These are phyloP conservation scores for Cairina moschata DNA, from an alignment of 2,113 vertebrate species.

Conservation along the genomic window DNA sequence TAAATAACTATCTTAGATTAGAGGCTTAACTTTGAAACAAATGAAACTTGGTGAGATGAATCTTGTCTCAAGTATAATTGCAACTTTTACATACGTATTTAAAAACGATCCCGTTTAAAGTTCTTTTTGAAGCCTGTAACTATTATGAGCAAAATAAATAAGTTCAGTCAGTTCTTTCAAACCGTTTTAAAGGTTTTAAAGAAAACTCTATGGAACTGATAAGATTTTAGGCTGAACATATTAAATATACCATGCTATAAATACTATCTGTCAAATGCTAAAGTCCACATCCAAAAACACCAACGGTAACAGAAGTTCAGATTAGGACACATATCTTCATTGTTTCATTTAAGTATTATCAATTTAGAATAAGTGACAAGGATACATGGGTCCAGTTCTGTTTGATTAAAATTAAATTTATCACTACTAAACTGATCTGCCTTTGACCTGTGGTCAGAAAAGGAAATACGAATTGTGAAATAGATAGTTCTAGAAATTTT, in stretches of 20 bases:
- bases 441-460: not conserved
- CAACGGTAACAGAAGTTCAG: not conserved
- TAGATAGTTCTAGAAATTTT: not conserved
- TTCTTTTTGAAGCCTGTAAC: not conserved
- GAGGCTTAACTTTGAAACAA: not conserved
- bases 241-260: not conserved
- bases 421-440: not conserved
- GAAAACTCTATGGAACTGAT: not conserved
- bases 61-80: not conserved
- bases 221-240: not conserved
- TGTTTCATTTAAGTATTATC: fast-evolving
- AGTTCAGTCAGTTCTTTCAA: not conserved
- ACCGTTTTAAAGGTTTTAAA: not conserved
- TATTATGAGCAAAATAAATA: not conserved
- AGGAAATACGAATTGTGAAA: not conserved
- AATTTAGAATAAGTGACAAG: not conserved
- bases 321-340: not conserved
- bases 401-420: not conserved
- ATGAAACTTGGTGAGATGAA: not conserved
- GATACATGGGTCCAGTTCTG: not conserved
- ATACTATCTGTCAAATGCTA: not conserved
- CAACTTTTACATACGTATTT: not conserved
- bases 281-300: not conserved
- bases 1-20: not conserved
- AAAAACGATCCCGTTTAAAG: not conserved